phyloP scores from a whole-genome alignment of 2,797 vertebrate genomes.

The Geotrypetes seraphini region DNA sequence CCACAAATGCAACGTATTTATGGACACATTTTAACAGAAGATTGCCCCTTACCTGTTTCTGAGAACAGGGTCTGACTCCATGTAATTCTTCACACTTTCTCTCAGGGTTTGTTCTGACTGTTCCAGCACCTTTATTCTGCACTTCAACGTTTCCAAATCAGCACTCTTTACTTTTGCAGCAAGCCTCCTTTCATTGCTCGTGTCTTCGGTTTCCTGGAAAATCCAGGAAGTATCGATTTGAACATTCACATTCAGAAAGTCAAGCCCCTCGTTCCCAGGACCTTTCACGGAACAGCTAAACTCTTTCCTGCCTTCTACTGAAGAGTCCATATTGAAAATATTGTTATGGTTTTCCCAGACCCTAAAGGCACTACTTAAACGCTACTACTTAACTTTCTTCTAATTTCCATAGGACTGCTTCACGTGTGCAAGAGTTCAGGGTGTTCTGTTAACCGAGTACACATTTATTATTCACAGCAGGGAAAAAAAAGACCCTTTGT shows the following conservation, averaged over 20 bases:
- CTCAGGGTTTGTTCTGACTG: slow-evolving; percentile 21
- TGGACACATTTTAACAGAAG: too few relatives aligned
- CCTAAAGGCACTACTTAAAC: not conserved
- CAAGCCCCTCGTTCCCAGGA: slow-evolving; percentile 14
- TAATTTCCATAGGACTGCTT: not conserved
- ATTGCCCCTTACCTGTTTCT: slow-evolving; percentile 65
- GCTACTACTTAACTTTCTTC: not conserved
- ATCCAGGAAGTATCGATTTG: slow-evolving; percentile 33
- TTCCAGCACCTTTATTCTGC: slow-evolving; percentile 36
- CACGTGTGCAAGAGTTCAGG: slow-evolving; percentile 15
- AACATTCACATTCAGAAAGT: slow-evolving; percentile 20
- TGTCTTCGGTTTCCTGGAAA: slow-evolving; percentile 30
- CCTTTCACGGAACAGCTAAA: slow-evolving; percentile 27
- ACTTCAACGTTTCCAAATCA: slow-evolving; percentile 9
- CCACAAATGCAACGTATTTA: too few relatives aligned
- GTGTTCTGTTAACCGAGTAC: slow-evolving; percentile 14
- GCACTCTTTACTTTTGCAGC: slow-evolving; percentile 4
- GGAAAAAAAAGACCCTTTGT: slow-evolving; percentile 9
- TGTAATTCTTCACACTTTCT: slow-evolving; percentile 13
- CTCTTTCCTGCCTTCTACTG: not conserved
- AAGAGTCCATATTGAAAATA: slow-evolving; percentile 22
- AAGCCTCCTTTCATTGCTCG: not conserved
- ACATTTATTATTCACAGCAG: slow-evolving; percentile 45
- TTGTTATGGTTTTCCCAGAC: not conserved
- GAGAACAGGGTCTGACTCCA: slow-evolving; percentile 32